Evolutionary conservation across 2,888 invertebrate genomes (phyloP), one percentile per base, ranked within the genome.

Genomic region (Teleiodes luculella): DNA sequence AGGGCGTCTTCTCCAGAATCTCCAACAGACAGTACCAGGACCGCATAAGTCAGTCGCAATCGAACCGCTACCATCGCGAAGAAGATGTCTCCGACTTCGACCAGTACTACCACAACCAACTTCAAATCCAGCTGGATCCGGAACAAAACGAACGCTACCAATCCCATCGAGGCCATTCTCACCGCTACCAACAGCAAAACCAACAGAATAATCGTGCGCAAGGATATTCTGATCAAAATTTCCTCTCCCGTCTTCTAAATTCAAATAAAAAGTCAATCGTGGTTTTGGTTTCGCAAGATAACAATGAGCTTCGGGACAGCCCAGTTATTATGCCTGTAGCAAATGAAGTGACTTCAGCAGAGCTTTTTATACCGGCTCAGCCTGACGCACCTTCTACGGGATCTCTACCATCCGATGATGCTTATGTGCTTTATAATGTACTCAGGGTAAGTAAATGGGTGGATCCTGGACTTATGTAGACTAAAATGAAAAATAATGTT

Each of bases 401-500:
- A 11, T 1, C 18, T 5, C 18, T 11, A 3, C 35, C 4, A 14
- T 35, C 35, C 16, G 16, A 48, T 35, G 48, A 48, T 10, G 48
- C 48, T n/a, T 48, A 48, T 35, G 31, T 48, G 8, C 16, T 48
- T 18, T 48, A 35, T 35, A 20, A 18, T n/a, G 20, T 48, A 7
- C n/a, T 48, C 7, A 48, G 35, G 48, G 48, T 48, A 48, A 35
- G 24, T 24, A 24, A 24, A 24, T 6, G 6, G 6, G 24, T 4
- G n/a, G n/a, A n/a, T n/a, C n/a, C n/a, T n/a, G n/a, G n/a, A n/a
- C n/a, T n/a, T n/a, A n/a, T n/a, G n/a, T n/a, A n/a, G n/a, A n/a
- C n/a, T n/a, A n/a, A n/a, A n/a, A n/a, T n/a, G n/a, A n/a, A n/a
- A n/a, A n/a, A n/a, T n/a, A n/a, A n/a, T n/a, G n/a, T n/a, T n/a